Evolutionary conservation across 2,797 vertebrate species (phyloP), one percentile per base, ranked within the genome.

Genomic region (Champsocephalus esox): DNA sequence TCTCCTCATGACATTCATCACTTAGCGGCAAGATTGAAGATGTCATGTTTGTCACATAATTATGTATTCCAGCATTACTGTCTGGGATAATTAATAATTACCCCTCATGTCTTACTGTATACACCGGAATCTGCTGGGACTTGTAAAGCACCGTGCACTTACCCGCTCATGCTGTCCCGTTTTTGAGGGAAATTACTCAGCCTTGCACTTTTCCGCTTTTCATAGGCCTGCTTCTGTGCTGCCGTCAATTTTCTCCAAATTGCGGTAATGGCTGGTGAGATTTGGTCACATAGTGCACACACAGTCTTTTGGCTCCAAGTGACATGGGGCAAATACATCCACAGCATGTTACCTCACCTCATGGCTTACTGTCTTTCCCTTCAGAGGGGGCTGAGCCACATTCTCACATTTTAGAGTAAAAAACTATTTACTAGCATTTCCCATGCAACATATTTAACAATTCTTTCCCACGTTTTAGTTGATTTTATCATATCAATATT

Each of bases 81-180:
- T 89, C 90, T 82, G 72, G 84, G 81, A 89, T 93, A 93, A 94
- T 94, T 92, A 92, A 92, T 93, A 90, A 93, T 93, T 91, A 89
- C 83, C 81, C 77, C 78, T 88, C 77, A 77, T 89, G 82, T 91
- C 83, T 84, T 84, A 87, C 83, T 84, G 81, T 89, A 89, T 85
- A 93, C 82, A 90, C 81, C 70, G 87, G 81, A 92, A 92, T 88
- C 88, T 85, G 55, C 57, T 60, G 60, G 81, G 86, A 85, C 77
- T 84, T 88, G 80, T 82, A 82, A 88, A 82, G 83, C 80, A 63
- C 71, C 55, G 41, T 17, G 19, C 82, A 82, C 71, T 77, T 74
- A 70, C 72, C 67, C 45, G 62, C 63, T 81, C 68, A 44, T 13
- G 52, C 73, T 66, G 60, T 67, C 70, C 60, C 51, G 19, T 76